phyloP scores from a whole-genome alignment of 2,888 invertebrate species.

The Rhorus exstirpatorius region DNA sequence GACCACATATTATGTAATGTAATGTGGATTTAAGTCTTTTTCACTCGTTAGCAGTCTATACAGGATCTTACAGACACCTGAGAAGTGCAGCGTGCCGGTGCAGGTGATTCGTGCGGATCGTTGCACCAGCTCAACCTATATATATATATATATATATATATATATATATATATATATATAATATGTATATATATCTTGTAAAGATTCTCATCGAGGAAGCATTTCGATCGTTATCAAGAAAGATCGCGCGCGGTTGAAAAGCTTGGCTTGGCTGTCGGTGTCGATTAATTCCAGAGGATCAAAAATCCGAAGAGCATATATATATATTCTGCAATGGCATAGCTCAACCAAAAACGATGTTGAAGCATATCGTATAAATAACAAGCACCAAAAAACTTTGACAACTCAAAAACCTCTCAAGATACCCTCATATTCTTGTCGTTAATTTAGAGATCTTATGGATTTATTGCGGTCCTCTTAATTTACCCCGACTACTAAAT shows the following conservation, averaged over 20 bases:
- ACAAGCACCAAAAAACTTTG: conserved; percentile 73
- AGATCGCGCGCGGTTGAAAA: conserved; percentile 50
- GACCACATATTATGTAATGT: conserved; percentile 15
- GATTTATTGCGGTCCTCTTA: conserved; percentile 56
- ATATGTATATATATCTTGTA: no score
- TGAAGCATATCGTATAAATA: conserved; percentile 46
- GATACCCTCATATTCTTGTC: conserved; percentile 48
- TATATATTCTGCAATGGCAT: conserved; percentile 23
- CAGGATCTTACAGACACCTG: conserved; percentile 53
- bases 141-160: not conserved
- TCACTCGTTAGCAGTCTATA: conserved; percentile 20
- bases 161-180: not conserved
- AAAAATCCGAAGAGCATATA: conserved; percentile 16
- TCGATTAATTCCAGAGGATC: conserved; percentile 47
- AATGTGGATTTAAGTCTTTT: conserved; percentile 22
- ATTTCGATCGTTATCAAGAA: conserved; percentile 54
- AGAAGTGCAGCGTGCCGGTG: conserved; percentile 35
- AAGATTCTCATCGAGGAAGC: conserved; percentile 26
- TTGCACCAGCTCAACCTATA: conserved; percentile 15
- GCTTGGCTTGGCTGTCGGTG: conserved; percentile 29
- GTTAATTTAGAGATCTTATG: conserved; percentile 25
- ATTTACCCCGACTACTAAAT: conserved; percentile 53
- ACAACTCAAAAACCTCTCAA: conserved; percentile 41
- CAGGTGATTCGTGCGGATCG: conserved; percentile 43
- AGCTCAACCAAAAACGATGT: conserved; percentile 41